These are phyloP conservation scores for Regulus satrapa DNA, from an alignment of 2,113 vertebrate species.

Conservation along the genomic window DNA sequence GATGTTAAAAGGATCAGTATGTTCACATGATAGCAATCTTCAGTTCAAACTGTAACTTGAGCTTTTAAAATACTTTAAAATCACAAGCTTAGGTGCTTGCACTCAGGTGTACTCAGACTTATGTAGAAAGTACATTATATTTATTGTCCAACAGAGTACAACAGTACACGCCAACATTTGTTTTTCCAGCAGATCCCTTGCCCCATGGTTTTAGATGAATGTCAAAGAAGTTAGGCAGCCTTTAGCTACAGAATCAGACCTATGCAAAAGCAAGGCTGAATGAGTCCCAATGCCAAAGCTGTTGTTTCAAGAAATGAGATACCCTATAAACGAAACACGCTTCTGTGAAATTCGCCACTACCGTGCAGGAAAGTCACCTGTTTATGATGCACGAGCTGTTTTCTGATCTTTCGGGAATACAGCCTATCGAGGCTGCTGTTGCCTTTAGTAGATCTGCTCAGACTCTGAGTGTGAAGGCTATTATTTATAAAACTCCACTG, in stretches of 20 bases:
- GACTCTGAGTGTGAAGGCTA: constrained; percentile 91
- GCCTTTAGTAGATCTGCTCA: constrained; percentile 89
- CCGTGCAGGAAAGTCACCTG: constrained; percentile 83
- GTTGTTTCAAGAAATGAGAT: not conserved
- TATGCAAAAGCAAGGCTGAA: constrained; percentile 45
- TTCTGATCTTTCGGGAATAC: constrained; percentile 97
- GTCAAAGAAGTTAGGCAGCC: constrained; percentile 17
- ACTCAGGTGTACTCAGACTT: not conserved
- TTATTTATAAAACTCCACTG: constrained; percentile 99
- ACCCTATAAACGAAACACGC: not conserved
- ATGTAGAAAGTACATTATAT: not conserved
- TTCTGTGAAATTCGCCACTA: not conserved
- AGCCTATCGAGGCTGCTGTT: constrained; percentile 94
- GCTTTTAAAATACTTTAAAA: not conserved
- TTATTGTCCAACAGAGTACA: not conserved
- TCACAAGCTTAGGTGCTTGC: not conserved
- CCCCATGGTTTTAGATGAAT: not conserved
- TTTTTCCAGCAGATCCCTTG: not conserved
- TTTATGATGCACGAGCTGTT: constrained; percentile 98
- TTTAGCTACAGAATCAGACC: constrained; percentile 32
- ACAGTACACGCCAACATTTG: not conserved
- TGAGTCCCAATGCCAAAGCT: constrained; percentile 17
- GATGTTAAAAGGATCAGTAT: constrained; percentile 65
- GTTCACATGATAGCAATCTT: constrained; percentile 42
- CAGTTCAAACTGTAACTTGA: not conserved